Conservation (phyloP, 2,888 invertebrate genomes). For the Polydrusus tereticollis region DNA sequence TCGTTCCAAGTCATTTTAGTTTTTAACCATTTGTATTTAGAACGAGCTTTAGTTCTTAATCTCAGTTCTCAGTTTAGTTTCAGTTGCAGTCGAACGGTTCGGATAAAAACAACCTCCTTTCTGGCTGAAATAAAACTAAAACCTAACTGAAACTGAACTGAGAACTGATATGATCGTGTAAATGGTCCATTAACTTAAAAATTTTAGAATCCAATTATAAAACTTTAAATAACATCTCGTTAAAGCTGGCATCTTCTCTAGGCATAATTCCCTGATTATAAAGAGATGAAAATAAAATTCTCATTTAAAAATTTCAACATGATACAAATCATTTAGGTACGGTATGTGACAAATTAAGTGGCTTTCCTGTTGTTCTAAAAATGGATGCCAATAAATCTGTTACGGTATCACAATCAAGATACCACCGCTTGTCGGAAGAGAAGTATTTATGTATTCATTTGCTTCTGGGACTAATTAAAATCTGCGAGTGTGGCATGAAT, state of each 20-base stretch:
- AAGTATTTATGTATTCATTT: slow-evolving; percentile 45
- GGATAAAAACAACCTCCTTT: too few species aligned
- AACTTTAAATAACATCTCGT: neutral
- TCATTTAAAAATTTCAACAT: slow-evolving; percentile 43
- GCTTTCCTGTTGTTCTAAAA: slow-evolving; percentile 46
- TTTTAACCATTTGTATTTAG: too few species aligned
- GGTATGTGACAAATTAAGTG: slow-evolving; percentile 48
- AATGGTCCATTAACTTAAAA: too few species aligned
- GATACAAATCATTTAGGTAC: slow-evolving; percentile 39
- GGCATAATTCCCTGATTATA: slow-evolving; percentile 11
- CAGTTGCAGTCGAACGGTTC: too few species aligned
- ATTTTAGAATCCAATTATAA: too few species aligned
- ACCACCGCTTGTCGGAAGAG: slow-evolving; percentile 43
- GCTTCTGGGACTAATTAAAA: slow-evolving; percentile 46
- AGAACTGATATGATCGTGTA: too few species aligned
- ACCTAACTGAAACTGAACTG: too few species aligned
- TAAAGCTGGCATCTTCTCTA: slow-evolving; percentile 11
- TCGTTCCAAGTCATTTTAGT: too few species aligned
- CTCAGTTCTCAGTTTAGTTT: too few species aligned
- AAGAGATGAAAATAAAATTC: slow-evolving; percentile 34
- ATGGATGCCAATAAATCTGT: slow-evolving; percentile 47
- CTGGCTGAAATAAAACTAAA: too few species aligned
- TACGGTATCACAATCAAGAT: slow-evolving; percentile 48
- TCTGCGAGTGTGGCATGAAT: slow-evolving; percentile 41
- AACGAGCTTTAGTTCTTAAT: too few species aligned